These are phyloP conservation scores for Drosophila atroscutellata DNA, from an alignment of 2,888 invertebrate genomes.

Conservation along the genomic window DNA sequence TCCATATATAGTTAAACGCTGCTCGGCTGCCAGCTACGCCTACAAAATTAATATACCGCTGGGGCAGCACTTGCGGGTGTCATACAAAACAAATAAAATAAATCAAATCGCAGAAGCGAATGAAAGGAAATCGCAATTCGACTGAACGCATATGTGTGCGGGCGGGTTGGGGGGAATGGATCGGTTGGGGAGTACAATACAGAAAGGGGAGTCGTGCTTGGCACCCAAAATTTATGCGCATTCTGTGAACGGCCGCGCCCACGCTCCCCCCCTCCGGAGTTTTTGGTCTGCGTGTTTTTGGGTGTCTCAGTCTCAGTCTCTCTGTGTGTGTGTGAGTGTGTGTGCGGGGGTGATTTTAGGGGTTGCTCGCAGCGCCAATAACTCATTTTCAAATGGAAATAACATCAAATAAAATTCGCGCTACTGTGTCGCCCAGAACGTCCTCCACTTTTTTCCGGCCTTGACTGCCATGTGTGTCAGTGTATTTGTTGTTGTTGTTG, in stretches of 20 bases:
- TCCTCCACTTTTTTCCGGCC: slow-evolving; percentile 58
- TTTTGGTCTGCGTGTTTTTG: slow-evolving; percentile 30
- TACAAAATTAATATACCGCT: slow-evolving; percentile 79
- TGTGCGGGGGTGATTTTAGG: slow-evolving; percentile 52
- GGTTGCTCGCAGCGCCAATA: slow-evolving; percentile 75
- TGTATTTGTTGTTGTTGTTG: slow-evolving; percentile 41
- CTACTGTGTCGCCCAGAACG: slow-evolving; percentile 49
- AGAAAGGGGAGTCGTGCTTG: slow-evolving; percentile 58
- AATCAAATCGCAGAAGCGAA: slow-evolving; percentile 77
- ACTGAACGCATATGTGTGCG: slow-evolving; percentile 64
- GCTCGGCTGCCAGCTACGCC: slow-evolving; percentile 71
- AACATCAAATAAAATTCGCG: slow-evolving; percentile 80
- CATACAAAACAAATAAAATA: slow-evolving; percentile 84
- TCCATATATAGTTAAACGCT: slow-evolving; percentile 47
- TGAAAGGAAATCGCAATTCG: slow-evolving; percentile 71
- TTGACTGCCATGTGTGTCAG: slow-evolving; percentile 66
- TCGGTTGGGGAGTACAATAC: slow-evolving; percentile 7
- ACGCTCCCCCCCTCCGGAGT: slow-evolving; percentile 31
- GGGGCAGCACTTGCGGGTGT: slow-evolving; percentile 82
- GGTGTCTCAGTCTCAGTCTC: slow-evolving; percentile 11
- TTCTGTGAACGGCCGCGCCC: slow-evolving; percentile 60
- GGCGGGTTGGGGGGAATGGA: background rate
- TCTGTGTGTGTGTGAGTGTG: slow-evolving; percentile 12
- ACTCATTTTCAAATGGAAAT: slow-evolving; percentile 81
- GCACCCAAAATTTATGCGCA: slow-evolving; percentile 71